phyloP scores from a whole-genome alignment of 2,797 vertebrate genomes.

The Myiotriccus ornatus region DNA sequence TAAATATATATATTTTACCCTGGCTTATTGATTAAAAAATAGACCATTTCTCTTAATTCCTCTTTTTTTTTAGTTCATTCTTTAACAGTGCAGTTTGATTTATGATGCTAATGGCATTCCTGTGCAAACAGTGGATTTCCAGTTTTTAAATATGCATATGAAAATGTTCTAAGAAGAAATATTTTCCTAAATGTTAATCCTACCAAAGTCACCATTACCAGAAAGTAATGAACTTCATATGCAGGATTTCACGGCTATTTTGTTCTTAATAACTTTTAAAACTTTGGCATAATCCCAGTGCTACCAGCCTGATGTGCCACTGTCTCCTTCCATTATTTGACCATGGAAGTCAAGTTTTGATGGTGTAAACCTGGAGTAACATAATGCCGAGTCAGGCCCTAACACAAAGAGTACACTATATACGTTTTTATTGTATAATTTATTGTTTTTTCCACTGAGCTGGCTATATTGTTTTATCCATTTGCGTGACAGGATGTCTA shows the following conservation, averaged over 20 bases:
- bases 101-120: constrained; percentile 30
- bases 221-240: constrained; percentile 47
- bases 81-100: constrained; percentile 18
- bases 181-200: constrained; percentile 38
- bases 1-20: constrained; percentile 34
- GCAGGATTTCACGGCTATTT: constrained; percentile 30
- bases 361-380: background rate
- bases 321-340: background rate
- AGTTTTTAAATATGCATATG: constrained; percentile 30
- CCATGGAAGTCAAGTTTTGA: background rate
- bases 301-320: background rate
- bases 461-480: constrained; percentile 72
- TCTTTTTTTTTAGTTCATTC: constrained; percentile 10
- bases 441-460: constrained; percentile 64
- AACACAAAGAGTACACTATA: constrained; percentile 37
- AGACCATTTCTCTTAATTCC: background rate
- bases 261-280: constrained; percentile 28
- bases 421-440: constrained; percentile 52
- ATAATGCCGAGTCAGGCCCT: background rate
- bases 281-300: background rate
- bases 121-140: constrained; percentile 19
- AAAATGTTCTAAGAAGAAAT: constrained; percentile 25
- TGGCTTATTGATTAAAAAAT: constrained; percentile 42
- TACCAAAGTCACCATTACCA: background rate
- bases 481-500: constrained; percentile 71